A percentile compares a stretch with the other conserved stretches of the same genome.
Conservation (phyloP, 1,140 invertebrate species). For the Chironomus tepperi region DNA sequence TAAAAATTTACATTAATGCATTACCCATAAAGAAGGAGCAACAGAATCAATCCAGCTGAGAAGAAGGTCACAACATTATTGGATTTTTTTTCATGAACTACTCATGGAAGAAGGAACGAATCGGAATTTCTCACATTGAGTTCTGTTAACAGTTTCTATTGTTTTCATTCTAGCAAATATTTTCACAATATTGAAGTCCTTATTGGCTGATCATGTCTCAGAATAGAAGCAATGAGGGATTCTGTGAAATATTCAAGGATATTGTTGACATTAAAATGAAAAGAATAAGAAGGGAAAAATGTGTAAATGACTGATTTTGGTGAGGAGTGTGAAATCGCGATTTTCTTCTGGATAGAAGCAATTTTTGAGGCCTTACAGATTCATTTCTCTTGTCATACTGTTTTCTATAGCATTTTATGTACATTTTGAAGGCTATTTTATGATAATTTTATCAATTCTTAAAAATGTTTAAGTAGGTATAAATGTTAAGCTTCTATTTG, state of each 20-base stretch:
- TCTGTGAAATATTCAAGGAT: conserved; percentile 21
- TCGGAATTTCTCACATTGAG: conserved; percentile 2
- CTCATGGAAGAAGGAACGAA: background rate
- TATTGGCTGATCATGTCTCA: background rate
- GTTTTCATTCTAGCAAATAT: background rate
- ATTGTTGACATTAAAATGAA: background rate
- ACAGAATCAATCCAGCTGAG: background rate
- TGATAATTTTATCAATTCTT: background rate
- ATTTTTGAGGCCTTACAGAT: background rate
- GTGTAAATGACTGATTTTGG: background rate
- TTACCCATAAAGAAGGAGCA: conserved; percentile 5
- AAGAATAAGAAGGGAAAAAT: background rate
- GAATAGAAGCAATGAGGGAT: conserved; percentile 3
- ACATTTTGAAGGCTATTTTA: background rate
- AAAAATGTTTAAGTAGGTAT: too few relatives aligned
- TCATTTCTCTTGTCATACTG: background rate
- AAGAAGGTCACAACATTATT: conserved; percentile 8
- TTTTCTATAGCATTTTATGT: background rate
- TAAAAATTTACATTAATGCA: background rate
- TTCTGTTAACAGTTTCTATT: background rate
- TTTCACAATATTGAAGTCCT: conserved; percentile 1
- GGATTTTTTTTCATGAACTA: background rate
- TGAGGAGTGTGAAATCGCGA: background rate
- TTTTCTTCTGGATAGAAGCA: conserved; percentile 2
- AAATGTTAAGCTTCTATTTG: too few relatives aligned